Base-by-base conservation (phyloP, 2,888 invertebrate species). In the Salpingus planirostris region DNA sequence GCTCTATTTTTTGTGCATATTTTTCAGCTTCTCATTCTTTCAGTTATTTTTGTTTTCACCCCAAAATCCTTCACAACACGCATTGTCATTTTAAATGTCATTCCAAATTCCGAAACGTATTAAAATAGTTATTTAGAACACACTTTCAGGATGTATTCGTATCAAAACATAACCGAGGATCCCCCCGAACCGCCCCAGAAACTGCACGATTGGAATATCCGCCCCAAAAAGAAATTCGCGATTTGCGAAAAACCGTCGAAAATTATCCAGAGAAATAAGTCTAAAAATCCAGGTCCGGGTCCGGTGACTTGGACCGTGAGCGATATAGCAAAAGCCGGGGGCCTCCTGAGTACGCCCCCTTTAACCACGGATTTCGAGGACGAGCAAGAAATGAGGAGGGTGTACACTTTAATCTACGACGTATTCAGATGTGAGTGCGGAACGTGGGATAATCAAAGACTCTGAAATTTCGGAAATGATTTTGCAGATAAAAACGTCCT, bases 351-450 rank as follows among this genome's bases (percentile, higher is more conserved):
- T 44, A 66, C 66, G 13, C 75, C 75, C 1, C 71, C 74, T 0
- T 40, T 62, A 33, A 46, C 55, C 1, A 71, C 71, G 0, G 48
- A 60, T 10, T 78, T 78, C 45, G 56, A 56, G 2, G 78, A 81
- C 50, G 80, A 81, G 47, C 79, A 80, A 33, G 80, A 82, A 54
- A 81, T 82, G 80, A 65, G 81, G 35, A 67, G 77, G 42, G 81
- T 82, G 13, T 80, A 79, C 48, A 76, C 79, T 1, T 67, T 83
- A 18, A 78, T 82, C 44, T 83, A 81, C 57, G 82, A 83, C 50
- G 80, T 81, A 1, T 76, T 80, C 44, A 67, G 82, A 59, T 82
- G 83, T 82, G 63, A 76, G 80, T 67, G 25, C n/a, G n/a, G n/a
- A 24, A 24, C 6, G 8, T 8, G 21, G 8, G 8, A 21, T 21